Base-by-base conservation (phyloP, 2,113 vertebrate species). In the Vidua macroura region DNA sequence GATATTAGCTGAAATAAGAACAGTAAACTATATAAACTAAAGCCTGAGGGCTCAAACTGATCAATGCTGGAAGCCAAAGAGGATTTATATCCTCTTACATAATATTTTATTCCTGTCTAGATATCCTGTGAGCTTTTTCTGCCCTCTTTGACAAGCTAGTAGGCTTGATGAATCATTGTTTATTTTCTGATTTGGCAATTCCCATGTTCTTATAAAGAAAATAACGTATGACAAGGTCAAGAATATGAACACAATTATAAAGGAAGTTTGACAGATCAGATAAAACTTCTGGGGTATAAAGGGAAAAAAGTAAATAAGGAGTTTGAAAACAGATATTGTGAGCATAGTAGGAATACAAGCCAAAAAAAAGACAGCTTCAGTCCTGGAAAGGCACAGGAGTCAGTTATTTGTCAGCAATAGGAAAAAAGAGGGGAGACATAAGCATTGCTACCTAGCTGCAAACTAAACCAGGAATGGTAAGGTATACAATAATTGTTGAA, bases 101-200 rank as follows among this genome's bases (percentile, higher is more conserved):
- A 94, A 94, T 74, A 68, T 48, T 68, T 73, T 41, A 77, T 81
- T 92, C 44, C 49, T 92, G 68, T 51, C 86, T 86, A 68, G 86
- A 73, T 92, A 81, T 75, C 60, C 83, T 90, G 69, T 92, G 87
- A 90, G 88, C 37, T 79, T 90, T 92, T 91, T 72, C 64, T 97
- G 53, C 85, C 83, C 53, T 88, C 83, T 90, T 90, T 95, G 90
- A 95, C 93, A 96, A 93, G 76, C 41, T 95, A 72, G 68, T 37
- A 83, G 51, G 48, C 77, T 91, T 94, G 90, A 92, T 94, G 88
- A 94, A 93, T 95, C 88, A 88, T 78, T 86, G 79, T 84, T 96
- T 95, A 76, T 82, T 94, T 95, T 88, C 77, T 95, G 80, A 96
- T 96, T 88, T 96, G 90, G 88, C 69, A 96, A 90, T 81, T 92